These are phyloP conservation scores for Sebastes schlegelii DNA, from an alignment of 2,113 vertebrate genomes.

Conservation along the genomic window DNA sequence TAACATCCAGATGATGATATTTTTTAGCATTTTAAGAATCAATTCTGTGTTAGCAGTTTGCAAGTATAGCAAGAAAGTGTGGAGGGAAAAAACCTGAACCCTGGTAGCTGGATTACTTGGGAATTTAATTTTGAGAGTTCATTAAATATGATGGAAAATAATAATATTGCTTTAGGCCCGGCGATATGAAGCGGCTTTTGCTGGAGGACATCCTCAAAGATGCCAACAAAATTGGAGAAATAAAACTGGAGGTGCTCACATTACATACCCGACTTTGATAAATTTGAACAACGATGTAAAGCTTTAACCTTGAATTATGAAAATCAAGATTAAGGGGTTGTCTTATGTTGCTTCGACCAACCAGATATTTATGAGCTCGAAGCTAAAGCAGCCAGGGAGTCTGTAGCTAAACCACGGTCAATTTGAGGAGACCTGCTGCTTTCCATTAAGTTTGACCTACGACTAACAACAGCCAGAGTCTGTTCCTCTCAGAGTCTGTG, in stretches of 20 bases:
- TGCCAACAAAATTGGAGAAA: constrained; percentile 1
- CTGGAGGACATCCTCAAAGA: constrained; percentile 16
- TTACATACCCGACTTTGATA: constrained; percentile 13
- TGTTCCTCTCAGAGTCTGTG: constrained; percentile 44
- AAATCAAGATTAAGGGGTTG: constrained; percentile 24
- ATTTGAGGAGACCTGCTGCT: constrained; percentile 69
- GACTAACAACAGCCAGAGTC: constrained; percentile 40
- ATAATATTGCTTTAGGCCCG: constrained; percentile 6
- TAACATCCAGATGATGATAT: background rate
- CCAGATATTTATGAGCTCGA: constrained; percentile 54
- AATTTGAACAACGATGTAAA: constrained; percentile 7
- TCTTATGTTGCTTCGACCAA: constrained; percentile 23
- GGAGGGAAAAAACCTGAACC: background rate
- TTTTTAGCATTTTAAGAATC: background rate
- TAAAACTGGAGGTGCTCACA: background rate
- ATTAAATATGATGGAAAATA: constrained; percentile 20
- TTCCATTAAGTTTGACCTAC: constrained; percentile 78
- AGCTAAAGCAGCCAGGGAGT: constrained; percentile 43
- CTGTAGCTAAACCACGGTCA: constrained; percentile 44
- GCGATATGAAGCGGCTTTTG: background rate
- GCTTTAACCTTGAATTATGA: constrained; percentile 29
- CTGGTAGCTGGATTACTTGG: constrained; percentile 1
- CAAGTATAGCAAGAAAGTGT: background rate
- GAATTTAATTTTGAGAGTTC: constrained; percentile 42
- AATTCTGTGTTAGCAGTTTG: background rate